Evolutionary conservation across 1,140 invertebrate species (phyloP).

Genomic region (Drosophila obscura): DNA sequence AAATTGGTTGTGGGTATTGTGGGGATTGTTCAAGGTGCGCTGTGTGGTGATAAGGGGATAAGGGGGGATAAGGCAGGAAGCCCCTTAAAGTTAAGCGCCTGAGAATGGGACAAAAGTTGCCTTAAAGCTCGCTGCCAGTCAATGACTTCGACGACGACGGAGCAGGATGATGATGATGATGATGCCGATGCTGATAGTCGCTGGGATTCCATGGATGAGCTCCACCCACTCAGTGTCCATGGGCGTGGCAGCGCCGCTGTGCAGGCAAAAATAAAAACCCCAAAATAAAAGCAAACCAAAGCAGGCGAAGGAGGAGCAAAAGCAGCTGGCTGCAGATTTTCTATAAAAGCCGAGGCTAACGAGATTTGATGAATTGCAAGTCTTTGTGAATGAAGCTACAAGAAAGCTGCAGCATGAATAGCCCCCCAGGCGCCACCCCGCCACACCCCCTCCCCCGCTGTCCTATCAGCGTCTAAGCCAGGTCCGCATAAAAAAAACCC

Average conservation of each 20-base stretch:
- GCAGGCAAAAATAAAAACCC: slow-evolving; percentile 33
- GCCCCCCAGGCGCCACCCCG: slow-evolving; percentile 19
- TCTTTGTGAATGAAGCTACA: slow-evolving; percentile 73
- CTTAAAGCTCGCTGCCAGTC: slow-evolving; percentile 42
- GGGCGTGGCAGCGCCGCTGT: slow-evolving; percentile 46
- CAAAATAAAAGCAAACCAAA: slow-evolving; percentile 51
- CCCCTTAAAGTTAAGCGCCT: slow-evolving; percentile 47
- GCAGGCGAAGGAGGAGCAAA: slow-evolving; percentile 26
- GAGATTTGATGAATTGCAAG: slow-evolving; percentile 79
- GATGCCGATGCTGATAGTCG: slow-evolving; percentile 4
- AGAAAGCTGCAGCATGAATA: slow-evolving; percentile 70
- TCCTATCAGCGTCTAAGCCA: slow-evolving; percentile 39
- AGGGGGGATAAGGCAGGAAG: slow-evolving; percentile 17
- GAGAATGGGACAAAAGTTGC: slow-evolving; percentile 31
- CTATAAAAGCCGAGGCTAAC: slow-evolving; percentile 77
- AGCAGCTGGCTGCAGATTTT: slow-evolving; percentile 71
- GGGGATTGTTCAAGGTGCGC: background rate
- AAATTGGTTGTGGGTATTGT: background rate
- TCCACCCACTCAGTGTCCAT: slow-evolving; percentile 32
- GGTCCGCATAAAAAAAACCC: slow-evolving; percentile 60
- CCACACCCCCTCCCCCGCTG: background rate
- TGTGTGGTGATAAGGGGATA: background rate
- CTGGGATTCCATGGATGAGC: background rate
- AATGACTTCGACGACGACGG: background rate
- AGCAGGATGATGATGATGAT: slow-evolving; percentile 8